A percentile compares a stretch with the other conserved stretches of the same genome.
These are phyloP conservation scores for Drosophila meridiana DNA, from an alignment of 2,888 invertebrate species.

Conservation along the genomic window DNA sequence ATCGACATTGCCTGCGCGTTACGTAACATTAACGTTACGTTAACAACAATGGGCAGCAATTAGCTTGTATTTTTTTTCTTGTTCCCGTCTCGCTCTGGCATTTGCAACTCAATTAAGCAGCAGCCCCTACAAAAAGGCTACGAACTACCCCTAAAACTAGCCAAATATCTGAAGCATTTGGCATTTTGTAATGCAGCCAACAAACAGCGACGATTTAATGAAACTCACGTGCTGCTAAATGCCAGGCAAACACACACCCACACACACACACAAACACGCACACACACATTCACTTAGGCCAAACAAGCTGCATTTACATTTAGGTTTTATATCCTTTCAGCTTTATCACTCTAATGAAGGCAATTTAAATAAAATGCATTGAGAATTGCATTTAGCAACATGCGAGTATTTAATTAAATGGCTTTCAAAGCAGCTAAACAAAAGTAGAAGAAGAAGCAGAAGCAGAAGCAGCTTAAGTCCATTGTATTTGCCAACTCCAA, in stretches of 20 bases:
- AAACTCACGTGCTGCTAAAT: constrained; percentile 58
- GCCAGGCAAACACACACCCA: constrained; percentile 27
- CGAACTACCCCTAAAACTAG: constrained; percentile 21
- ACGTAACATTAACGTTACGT: constrained; percentile 58
- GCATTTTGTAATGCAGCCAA: constrained; percentile 56
- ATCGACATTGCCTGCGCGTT: constrained; percentile 50
- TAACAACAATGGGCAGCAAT: constrained; percentile 63
- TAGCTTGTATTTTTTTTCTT: constrained; percentile 53
- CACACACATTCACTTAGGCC: constrained; percentile 3
- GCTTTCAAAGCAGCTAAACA: background rate
- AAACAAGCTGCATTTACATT: constrained; percentile 22
- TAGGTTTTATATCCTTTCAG: constrained; percentile 35
- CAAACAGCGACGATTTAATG: constrained; percentile 47
- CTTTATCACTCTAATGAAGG: constrained; percentile 62
- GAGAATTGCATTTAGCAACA: background rate
- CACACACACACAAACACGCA: constrained; percentile 11
- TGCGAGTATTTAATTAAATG: constrained; percentile 8
- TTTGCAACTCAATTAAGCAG: constrained; percentile 74
- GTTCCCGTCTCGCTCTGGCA: constrained; percentile 60
- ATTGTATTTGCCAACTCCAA: background rate
- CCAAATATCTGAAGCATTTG: constrained; percentile 35
- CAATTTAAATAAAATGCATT: constrained; percentile 46
- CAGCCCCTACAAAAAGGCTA: background rate
- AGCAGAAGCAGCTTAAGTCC: background rate
- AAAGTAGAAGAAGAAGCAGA: background rate